Evolutionary conservation across 2,888 invertebrate genomes (phyloP), one percentile per base, ranked within the genome.

Genomic region (Campaea margaritaria): DNA sequence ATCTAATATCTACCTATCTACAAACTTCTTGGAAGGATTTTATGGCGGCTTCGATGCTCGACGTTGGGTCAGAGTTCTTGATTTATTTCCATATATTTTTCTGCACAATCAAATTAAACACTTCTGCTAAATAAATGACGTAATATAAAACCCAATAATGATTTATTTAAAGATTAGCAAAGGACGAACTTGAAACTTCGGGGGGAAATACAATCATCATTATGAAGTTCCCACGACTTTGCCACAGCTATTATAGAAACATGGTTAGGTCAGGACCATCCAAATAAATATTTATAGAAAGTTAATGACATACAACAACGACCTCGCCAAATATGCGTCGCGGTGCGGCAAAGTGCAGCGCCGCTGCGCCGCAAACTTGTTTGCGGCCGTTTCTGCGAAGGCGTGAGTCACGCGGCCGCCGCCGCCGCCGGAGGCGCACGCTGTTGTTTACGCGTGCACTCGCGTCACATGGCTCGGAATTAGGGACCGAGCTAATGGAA

Each of bases 331-430:
- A 45, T 31, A 50, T 15, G 52, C 43, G 49, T 31, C 27, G 5
- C 11, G 21, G 21, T 3, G 5, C 2, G 21, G 21, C 21, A 21
- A 15, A 38, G 27, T 44, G 46, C 27, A 48, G 49, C 34, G 28
- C 28, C 5, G 28, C 28, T 28, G 28, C 28, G 28, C 55, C 54
- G 45, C 52, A 58, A 36, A 50, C n/a, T 54, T 54, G 62, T 62
- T 62, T 47, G 62, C 54, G 58, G 58, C 52, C 44, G 42, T 21
- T 58, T 65, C 62, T 53, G 53, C 28, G 62, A 62, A 62, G 53
- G 21, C 45, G 45, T 65, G 57, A 62, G 15, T 62, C 62, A 58
- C 51, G 21, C 21, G 3, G 21, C 21, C 21, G 21, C 21, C 21
- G 21, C 21, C 21, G 21, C 21, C 5, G 21, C 21, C 21, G 21